Evolutionary conservation across 2,888 invertebrate genomes (phyloP).

Genomic region (Dexiosoma caninum): DNA sequence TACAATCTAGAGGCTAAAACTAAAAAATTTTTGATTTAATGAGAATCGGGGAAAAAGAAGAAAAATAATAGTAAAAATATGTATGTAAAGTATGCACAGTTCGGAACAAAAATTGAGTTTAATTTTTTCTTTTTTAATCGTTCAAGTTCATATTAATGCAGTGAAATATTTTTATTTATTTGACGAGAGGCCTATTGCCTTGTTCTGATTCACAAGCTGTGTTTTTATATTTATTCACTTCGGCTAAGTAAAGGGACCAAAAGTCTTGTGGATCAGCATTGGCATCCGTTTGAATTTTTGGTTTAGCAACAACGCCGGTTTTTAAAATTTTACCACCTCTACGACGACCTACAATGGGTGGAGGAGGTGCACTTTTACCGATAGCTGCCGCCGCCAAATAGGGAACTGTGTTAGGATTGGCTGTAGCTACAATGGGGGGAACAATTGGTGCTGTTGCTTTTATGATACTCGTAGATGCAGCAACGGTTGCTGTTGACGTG

Average conservation of each 20-base stretch:
- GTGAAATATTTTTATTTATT: constrained; percentile 80
- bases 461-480: constrained; percentile 21
- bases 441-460: constrained; percentile 16
- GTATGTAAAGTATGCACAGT: constrained; percentile 54
- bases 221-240: constrained; percentile 94
- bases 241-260: constrained; percentile 95
- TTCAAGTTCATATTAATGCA: constrained; percentile 51
- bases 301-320: constrained; percentile 93
- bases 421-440: constrained; percentile 65
- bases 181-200: constrained; percentile 93
- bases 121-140: constrained; percentile 1
- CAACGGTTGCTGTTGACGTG: constrained; percentile 7
- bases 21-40: constrained; percentile 15
- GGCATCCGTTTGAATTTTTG: constrained; percentile 81
- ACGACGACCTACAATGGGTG: constrained; percentile 86
- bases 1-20: constrained; percentile 18
- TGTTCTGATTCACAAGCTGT: constrained; percentile 94
- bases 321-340: constrained; percentile 91
- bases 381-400: constrained; percentile 70
- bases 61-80: constrained; percentile 8
- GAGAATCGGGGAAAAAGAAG: background rate
- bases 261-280: constrained; percentile 86
- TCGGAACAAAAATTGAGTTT: background rate
- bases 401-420: constrained; percentile 67
- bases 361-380: constrained; percentile 77